These are phyloP conservation scores for Trypoxylus dichotomus DNA, from an alignment of 1,140 invertebrate species.

Conservation along the genomic window DNA sequence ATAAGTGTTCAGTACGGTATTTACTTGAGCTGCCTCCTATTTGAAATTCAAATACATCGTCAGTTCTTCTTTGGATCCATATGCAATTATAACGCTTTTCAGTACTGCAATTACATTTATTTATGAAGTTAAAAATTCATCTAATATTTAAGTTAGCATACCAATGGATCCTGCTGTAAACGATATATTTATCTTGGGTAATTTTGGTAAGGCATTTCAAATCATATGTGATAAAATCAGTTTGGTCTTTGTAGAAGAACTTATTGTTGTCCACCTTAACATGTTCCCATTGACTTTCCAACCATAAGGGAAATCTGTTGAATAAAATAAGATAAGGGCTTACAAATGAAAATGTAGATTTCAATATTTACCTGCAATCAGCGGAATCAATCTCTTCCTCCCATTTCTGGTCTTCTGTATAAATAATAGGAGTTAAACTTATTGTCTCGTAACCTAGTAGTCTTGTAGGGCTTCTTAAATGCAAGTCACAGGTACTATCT, in stretches of 20 bases:
- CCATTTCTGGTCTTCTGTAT: slow-evolving; percentile 48
- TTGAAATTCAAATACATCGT: slow-evolving; percentile 70
- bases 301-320: slow-evolving; percentile 66
- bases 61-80: slow-evolving; percentile 63
- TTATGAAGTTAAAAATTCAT: slow-evolving; percentile 13
- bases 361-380: slow-evolving; percentile 48
- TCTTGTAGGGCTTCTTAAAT: slow-evolving; percentile 62
- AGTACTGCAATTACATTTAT: slow-evolving; percentile 54
- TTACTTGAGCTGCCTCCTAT: slow-evolving; percentile 53
- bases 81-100: slow-evolving; percentile 68
- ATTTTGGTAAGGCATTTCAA: slow-evolving; percentile 59
- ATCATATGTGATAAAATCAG: slow-evolving; percentile 67
- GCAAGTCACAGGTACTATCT: slow-evolving; percentile 67
- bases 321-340: neutral
- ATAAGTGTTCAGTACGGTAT: slow-evolving; percentile 50
- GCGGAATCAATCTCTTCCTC: slow-evolving; percentile 48
- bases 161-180: slow-evolving; percentile 62
- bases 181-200: slow-evolving; percentile 54
- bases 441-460: slow-evolving; percentile 65
- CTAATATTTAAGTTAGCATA: slow-evolving; percentile 37
- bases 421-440: slow-evolving; percentile 53
- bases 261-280: slow-evolving; percentile 62
- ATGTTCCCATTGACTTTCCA: slow-evolving; percentile 68
- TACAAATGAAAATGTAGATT: neutral
- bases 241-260: slow-evolving; percentile 65